Evolutionary conservation across 2,888 invertebrate species (phyloP).

Genomic region (Syrista parreyssii): DNA sequence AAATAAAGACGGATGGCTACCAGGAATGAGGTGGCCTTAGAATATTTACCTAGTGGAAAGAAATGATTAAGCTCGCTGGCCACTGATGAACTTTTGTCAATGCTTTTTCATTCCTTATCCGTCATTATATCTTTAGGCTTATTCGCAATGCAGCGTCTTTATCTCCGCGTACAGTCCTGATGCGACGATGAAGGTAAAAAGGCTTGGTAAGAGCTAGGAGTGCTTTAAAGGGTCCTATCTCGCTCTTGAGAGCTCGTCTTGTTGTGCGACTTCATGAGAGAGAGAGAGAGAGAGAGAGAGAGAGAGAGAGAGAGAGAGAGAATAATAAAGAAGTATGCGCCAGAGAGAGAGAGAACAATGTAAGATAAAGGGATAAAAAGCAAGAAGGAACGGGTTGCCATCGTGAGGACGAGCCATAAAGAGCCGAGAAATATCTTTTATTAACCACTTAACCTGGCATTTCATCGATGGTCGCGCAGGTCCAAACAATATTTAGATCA

Average conservation of each 20-base stretch:
- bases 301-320: not conserved
- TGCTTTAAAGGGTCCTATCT: not conserved
- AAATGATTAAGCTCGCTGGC: not conserved
- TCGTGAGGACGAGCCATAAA: not conserved
- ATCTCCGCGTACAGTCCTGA: not conserved
- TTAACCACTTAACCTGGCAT: not conserved
- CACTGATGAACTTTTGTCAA: not conserved
- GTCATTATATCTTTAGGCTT: not conserved
- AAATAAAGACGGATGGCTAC: not conserved
- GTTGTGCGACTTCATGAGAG: not conserved
- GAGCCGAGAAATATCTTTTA: not conserved
- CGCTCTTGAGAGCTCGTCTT: constrained; percentile 2
- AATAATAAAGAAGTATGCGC: not conserved
- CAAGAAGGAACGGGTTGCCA: not conserved
- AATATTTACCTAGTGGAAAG: not conserved
- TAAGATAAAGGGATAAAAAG: not conserved
- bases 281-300: not conserved
- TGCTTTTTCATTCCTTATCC: not conserved
- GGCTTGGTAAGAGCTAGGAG: not conserved
- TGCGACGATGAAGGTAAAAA: not conserved
- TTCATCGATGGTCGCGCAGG: too few species aligned
- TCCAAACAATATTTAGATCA: too few species aligned
- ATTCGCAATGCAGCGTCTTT: not conserved
- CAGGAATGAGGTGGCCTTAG: not conserved
- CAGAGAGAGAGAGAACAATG: not conserved